Conservation (phyloP, 2,888 invertebrate species). For the Cecidostiba fungosa region DNA sequence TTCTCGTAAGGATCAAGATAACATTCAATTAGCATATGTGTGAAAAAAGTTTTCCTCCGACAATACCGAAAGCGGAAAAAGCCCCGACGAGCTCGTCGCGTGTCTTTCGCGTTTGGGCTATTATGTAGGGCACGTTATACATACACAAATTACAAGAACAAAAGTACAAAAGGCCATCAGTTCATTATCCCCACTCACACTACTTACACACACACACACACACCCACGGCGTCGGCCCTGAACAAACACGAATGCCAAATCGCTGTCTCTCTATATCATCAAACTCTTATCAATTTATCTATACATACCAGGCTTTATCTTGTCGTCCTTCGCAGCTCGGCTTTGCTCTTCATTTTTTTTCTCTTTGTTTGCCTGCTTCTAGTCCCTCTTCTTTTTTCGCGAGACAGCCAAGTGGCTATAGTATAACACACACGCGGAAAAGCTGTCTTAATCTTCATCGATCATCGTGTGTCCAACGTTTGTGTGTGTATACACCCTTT, state of each 20-base stretch:
- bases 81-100: background rate
- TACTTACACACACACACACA: background rate
- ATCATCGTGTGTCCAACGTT: background rate
- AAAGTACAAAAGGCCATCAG: background rate
- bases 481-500: background rate
- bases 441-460: constrained; percentile 35
- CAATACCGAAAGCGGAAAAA: background rate
- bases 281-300: constrained; percentile 19
- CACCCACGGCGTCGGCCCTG: background rate
- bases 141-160: background rate
- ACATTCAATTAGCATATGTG: background rate
- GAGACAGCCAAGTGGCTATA: background rate
- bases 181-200: background rate
- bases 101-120: background rate
- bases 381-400: background rate
- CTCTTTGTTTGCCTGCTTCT: constrained; percentile 4
- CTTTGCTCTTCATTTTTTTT: constrained; percentile 13
- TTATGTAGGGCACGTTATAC: background rate
- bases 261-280: constrained; percentile 15
- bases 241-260: constrained; percentile 9
- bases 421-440: background rate
- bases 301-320: background rate
- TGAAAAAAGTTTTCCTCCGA: background rate
- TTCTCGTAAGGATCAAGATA: background rate
- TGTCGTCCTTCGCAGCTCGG: constrained; percentile 4